Evolutionary conservation across 2,888 invertebrate species (phyloP), one percentile per base, ranked within the genome.

Genomic region (Encarsia formosa): DNA sequence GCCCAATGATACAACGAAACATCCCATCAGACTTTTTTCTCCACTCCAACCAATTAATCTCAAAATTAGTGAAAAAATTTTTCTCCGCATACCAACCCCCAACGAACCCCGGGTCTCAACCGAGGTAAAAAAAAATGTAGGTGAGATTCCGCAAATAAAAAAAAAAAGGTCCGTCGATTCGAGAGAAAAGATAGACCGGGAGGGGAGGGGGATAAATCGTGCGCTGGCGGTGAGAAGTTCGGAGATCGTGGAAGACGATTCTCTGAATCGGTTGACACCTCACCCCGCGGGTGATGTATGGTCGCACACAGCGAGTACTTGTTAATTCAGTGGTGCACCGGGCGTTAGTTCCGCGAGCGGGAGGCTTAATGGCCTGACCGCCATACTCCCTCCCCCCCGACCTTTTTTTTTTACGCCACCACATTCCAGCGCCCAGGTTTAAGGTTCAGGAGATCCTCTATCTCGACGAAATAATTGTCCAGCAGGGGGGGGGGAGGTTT

Each of bases 291-390:
- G n/a, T n/a, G 66, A 68, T 66, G 68, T 68, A 63, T 65, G 67
- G 63, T 65, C 64, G 64, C 68, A 63, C 66, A 62, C 61, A 59
- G 38, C 62, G 63, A 64, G 67, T 65, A 66, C 67, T 72, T 70
- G 70, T 68, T 69, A 65, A 71, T 72, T 70, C 70, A 65, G 65
- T 63, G 61, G n/a, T n/a, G n/a, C n/a, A n/a, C n/a, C n/a, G n/a
- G n/a, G 60, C 65, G 62, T 62, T 64, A 69, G 68, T 70, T 69
- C 67, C 68, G 65, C 62, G 63, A 64, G 66, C 64, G 63, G 63
- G 59, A 5, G 35, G 61, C 61, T 65, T 65, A 66, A 70, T 66
- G 70, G 66, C 63, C 67, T 64, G 67, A 68, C 65, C 63, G 62
- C 45, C 16, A 31, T 31, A 13, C 32, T 19, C 34, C 29, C 43